Evolutionary conservation across 2,797 vertebrate species (phyloP).

Genomic region (Lepus townsendii): DNA sequence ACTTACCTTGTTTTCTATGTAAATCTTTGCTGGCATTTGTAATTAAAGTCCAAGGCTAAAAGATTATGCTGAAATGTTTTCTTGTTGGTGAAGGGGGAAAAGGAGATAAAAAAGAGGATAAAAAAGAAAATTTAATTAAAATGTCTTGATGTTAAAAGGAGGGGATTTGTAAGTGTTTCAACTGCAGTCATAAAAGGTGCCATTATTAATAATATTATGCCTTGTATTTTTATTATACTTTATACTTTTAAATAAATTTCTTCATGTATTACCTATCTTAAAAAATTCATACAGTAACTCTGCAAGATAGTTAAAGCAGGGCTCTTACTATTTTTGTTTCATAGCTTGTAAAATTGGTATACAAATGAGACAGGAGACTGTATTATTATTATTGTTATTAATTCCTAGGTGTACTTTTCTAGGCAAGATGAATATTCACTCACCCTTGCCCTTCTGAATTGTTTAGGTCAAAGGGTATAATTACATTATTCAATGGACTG

Average conservation of each 20-base stretch:
- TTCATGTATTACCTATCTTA: slow-evolving; percentile 35
- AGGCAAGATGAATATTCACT: slow-evolving; percentile 52
- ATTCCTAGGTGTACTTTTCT: background rate
- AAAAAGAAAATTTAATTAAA: slow-evolving; percentile 78
- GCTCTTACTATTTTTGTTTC: slow-evolving; percentile 51
- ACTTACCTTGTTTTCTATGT: slow-evolving; percentile 46
- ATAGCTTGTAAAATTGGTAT: slow-evolving; percentile 30
- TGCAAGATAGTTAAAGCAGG: background rate
- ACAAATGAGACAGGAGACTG: slow-evolving; percentile 19
- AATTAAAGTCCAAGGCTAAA: slow-evolving; percentile 55
- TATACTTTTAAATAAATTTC: slow-evolving; percentile 54
- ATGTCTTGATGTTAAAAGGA: slow-evolving; percentile 77
- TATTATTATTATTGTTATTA: slow-evolving; percentile 2
- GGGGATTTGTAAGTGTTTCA: slow-evolving; percentile 79
- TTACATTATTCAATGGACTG: background rate
- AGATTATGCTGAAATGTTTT: slow-evolving; percentile 27
- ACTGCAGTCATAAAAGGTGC: slow-evolving; percentile 75
- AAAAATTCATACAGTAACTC: background rate
- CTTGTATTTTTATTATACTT: slow-evolving; percentile 61
- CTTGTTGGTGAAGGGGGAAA: background rate
- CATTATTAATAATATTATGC: slow-evolving; percentile 44
- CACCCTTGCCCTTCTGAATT: background rate
- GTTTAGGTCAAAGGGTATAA: slow-evolving; percentile 14
- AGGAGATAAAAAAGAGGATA: slow-evolving; percentile 49
- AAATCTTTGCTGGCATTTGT: slow-evolving; percentile 67